phyloP scores from a whole-genome alignment of 2,888 invertebrate species.

The Drosophila anceps region DNA sequence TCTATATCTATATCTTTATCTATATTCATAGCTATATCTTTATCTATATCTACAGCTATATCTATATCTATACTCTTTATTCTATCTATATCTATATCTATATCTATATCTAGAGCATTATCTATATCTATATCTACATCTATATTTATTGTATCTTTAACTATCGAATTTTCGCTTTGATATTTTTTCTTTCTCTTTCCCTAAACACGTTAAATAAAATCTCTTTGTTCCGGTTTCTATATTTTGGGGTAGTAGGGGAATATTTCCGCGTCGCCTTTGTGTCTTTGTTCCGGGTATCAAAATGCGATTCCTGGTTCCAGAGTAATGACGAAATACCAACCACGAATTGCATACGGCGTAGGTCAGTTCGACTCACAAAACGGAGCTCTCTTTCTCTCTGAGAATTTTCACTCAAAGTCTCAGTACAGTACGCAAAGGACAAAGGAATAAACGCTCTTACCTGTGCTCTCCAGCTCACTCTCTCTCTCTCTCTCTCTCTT shows the following conservation, averaged over 20 bases:
- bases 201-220: neutral
- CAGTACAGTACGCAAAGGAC: conserved; percentile 30
- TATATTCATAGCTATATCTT: conserved; percentile 2
- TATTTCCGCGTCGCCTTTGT: conserved; percentile 29
- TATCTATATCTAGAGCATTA: neutral
- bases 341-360: conserved; percentile 31
- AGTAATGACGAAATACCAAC: conserved; percentile 39
- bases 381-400: too few species aligned
- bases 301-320: conserved; percentile 12
- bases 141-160: conserved; percentile 1
- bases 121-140: neutral
- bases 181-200: neutral
- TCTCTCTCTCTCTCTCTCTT: neutral
- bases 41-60: conserved; percentile 1
- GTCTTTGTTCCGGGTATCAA: conserved; percentile 33
- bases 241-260: neutral
- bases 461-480: conserved; percentile 1
- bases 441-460: conserved; percentile 16
- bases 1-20: conserved; percentile 6
- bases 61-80: conserved; percentile 4
- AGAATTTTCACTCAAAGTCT: conserved; percentile 26
- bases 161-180: neutral
- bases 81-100: conserved; percentile 3
- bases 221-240: conserved; percentile 10
- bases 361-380: conserved; percentile 40